Percentiles rank a stretch among this genome's conserved stretches.
Conservation (phyloP, 2,797 vertebrate species). For the Melanogrammus aeglefinus region DNA sequence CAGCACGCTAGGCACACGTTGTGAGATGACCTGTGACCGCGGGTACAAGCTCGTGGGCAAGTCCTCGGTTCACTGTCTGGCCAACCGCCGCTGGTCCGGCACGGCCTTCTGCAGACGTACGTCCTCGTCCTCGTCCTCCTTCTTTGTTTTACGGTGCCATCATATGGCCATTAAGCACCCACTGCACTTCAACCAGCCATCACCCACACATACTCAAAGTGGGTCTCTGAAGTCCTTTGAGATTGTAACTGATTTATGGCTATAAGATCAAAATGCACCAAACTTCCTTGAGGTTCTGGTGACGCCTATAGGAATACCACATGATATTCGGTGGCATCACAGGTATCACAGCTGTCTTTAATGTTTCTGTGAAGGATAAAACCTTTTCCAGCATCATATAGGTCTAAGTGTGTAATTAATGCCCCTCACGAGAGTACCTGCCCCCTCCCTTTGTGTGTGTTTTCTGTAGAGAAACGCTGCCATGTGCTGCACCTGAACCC, state of each 20-base stretch:
- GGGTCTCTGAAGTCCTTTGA: background rate
- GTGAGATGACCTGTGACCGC: slow-evolving; percentile 82
- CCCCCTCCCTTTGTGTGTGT: background rate
- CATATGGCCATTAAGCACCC: background rate
- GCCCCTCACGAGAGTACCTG: background rate
- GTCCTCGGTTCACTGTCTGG: slow-evolving; percentile 78
- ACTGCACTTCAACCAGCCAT: background rate
- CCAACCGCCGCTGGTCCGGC: slow-evolving; percentile 88
- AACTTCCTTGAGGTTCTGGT: background rate
- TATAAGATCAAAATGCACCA: background rate
- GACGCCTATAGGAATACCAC: background rate
- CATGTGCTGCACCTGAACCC: slow-evolving; percentile 76
- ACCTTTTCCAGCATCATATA: background rate
- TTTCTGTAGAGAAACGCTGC: slow-evolving; percentile 82
- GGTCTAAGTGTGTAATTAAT: background rate
- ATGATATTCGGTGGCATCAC: no score
- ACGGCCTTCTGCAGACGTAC: slow-evolving; percentile 84
- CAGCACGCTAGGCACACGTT: slow-evolving; percentile 87
- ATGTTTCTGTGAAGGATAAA: background rate
- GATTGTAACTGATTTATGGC: background rate
- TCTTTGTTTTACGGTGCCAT: background rate
- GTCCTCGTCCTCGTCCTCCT: slow-evolving; percentile 49
- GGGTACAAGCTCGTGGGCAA: slow-evolving; percentile 85
- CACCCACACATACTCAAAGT: background rate
- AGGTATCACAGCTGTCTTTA: background rate